Evolutionary conservation across 2,797 vertebrate genomes (phyloP).

Genomic region (Spinibarbus caldwelli): DNA sequence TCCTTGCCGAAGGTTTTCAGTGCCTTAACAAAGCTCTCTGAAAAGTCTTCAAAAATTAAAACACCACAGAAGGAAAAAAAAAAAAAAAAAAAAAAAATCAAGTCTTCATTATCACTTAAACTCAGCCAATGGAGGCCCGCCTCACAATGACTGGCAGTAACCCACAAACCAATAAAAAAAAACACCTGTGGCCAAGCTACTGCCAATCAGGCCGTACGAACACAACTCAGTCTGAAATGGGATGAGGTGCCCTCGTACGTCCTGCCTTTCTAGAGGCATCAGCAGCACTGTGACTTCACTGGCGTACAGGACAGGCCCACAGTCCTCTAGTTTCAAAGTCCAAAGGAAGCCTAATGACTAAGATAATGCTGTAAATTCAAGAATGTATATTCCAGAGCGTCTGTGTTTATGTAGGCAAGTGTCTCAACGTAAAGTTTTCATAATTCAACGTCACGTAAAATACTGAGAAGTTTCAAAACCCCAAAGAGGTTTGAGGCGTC

Average conservation of each 20-base stretch:
- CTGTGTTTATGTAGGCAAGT: slow-evolving; percentile 40
- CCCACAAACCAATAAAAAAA: slow-evolving; percentile 69
- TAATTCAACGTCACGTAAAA: slow-evolving; percentile 56
- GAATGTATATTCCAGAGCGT: slow-evolving; percentile 66
- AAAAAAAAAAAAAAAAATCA: slow-evolving; percentile 39
- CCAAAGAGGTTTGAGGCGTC: neutral
- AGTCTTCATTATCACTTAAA: slow-evolving; percentile 55
- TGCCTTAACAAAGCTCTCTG: slow-evolving; percentile 51
- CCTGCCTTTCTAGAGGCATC: slow-evolving; percentile 40
- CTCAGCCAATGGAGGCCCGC: slow-evolving; percentile 77
- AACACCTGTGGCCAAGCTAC: slow-evolving; percentile 67
- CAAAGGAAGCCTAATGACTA: slow-evolving; percentile 66
- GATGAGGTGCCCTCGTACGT: slow-evolving; percentile 36
- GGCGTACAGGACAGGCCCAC: slow-evolving; percentile 57
- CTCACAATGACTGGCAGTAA: slow-evolving; percentile 74
- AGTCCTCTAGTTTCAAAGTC: slow-evolving; percentile 68
- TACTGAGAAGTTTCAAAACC: slow-evolving; percentile 46
- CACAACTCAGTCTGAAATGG: slow-evolving; percentile 39
- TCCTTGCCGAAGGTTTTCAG: slow-evolving; percentile 65
- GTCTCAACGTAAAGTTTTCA: slow-evolving; percentile 48
- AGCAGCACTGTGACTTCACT: slow-evolving; percentile 43
- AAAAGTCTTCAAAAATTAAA: slow-evolving; percentile 68
- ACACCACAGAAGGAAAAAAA: slow-evolving; percentile 39
- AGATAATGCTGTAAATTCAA: slow-evolving; percentile 71
- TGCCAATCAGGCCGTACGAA: slow-evolving; percentile 62